Base-by-base conservation (phyloP, 2,888 invertebrate species). In the Parnassius smintheus region DNA sequence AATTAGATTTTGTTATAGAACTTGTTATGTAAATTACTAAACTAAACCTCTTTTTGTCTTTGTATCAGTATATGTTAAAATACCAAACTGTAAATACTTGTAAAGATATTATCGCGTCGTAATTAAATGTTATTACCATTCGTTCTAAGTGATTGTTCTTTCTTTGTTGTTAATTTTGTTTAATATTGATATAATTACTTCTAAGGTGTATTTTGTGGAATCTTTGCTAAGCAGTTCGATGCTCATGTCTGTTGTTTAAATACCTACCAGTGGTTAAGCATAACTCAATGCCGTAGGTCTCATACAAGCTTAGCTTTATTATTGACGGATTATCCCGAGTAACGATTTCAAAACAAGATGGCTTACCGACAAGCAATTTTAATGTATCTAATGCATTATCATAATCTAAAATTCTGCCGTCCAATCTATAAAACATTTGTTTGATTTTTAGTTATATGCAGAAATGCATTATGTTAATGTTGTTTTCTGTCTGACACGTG, bases 91-190 rank as follows among this genome's bases (percentile, higher is more conserved):
- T 91, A 91, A 86, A 91, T 91, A 90, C 73, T 78, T 90, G 91
- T 91, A 91, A 88, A 91, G 90, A 90, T 91, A 91, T 91, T 91
- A 91, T 86, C 84, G 85, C 77, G 78, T 78, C 83, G 76, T 86
- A 85, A 87, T 83, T 88, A 90, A 87, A 89, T 86, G 87, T 86
- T 91, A 91, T 91, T 91, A 91, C 91, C 91, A 91, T 89, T 90
- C 77, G 86, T 90, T 88, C 78, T 83, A 88, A 88, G 88, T 82
- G 80, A 86, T 89, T 89, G 89, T 91, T 90, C 89, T 82, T 85
- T 85, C 78, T 88, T 88, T 89, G 86, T 91, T 91, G 88, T 89
- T 86, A 84, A 80, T 87, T 88, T 90, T 89, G 83, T 87, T 89
- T 86, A 83, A 82, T 83, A 81, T 83, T 85, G 80, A 83, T 78